Evolutionary conservation across 2,797 vertebrate genomes (phyloP).

Genomic region (Pelochelys cantorii): DNA sequence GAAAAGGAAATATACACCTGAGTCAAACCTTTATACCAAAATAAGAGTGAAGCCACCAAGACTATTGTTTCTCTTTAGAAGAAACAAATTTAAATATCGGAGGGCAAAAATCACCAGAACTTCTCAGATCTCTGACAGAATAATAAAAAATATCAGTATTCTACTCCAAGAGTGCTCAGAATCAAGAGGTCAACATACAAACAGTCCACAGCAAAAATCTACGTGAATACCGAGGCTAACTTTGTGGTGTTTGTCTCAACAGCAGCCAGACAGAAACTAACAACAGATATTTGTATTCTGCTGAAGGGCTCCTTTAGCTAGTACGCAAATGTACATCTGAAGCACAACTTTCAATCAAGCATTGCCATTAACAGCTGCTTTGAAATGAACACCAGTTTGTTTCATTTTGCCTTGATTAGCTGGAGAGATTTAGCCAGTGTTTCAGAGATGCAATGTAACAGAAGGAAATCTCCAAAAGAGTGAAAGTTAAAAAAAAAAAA

Average conservation of each 20-base stretch:
- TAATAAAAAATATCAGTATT: constrained; percentile 25
- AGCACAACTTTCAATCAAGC: constrained; percentile 26
- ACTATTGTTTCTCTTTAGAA: not conserved
- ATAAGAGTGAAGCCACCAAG: not conserved
- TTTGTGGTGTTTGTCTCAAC: constrained; percentile 49
- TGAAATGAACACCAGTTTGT: constrained; percentile 73
- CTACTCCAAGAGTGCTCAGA: not conserved
- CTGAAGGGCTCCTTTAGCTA: constrained; percentile 67
- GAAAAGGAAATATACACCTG: constrained; percentile 68
- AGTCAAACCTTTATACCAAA: constrained; percentile 10
- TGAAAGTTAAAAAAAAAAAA: not conserved
- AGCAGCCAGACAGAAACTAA: constrained; percentile 68
- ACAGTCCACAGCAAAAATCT: constrained; percentile 18
- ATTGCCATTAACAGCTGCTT: constrained; percentile 53
- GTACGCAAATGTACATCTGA: constrained; percentile 11
- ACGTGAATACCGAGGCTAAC: constrained; percentile 63
- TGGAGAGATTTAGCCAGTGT: constrained; percentile 38
- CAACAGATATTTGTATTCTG: constrained; percentile 72
- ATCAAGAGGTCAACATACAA: constrained; percentile 36
- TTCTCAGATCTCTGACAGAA: not conserved
- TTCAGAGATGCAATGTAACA: not conserved
- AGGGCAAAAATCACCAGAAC: not conserved
- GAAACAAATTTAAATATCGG: not conserved
- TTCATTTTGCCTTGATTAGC: constrained; percentile 71
- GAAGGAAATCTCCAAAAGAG: not conserved